These are phyloP conservation scores for Disparrhopalites patrizii DNA, from an alignment of 2,888 invertebrate species.

Conservation along the genomic window DNA sequence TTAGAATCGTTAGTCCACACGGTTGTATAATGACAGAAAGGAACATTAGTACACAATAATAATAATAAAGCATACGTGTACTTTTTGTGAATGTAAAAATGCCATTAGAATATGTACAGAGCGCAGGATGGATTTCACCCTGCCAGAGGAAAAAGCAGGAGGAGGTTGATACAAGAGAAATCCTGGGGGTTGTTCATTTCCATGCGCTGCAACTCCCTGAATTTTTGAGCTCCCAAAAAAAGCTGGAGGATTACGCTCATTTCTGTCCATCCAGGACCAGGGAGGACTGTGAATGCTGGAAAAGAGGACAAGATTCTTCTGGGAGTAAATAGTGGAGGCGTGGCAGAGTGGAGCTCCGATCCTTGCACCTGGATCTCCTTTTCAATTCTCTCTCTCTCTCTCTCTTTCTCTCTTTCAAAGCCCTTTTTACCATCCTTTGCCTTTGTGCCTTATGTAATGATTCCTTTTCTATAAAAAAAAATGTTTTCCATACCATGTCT, in stretches of 20 bases:
- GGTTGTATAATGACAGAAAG: too few species aligned
- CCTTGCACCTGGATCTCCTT: conserved; percentile 21
- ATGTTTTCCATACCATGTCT: too few species aligned
- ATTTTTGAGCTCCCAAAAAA: not conserved
- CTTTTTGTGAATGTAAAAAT: too few species aligned
- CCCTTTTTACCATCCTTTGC: not conserved
- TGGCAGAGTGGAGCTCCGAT: conserved; percentile 17
- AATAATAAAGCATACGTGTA: too few species aligned
- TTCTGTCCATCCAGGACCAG: not conserved
- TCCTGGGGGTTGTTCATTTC: conserved; percentile 1
- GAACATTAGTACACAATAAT: too few species aligned
- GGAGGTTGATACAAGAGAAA: not conserved
- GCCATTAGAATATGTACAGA: too few species aligned
- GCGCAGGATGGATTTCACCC: too few species aligned
- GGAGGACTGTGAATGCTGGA: conserved; percentile 8
- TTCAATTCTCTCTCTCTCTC: not conserved
- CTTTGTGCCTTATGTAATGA: not conserved
- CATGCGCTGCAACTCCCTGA: not conserved
- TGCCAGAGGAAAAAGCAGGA: too few species aligned
- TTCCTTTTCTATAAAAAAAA: too few species aligned
- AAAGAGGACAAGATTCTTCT: conserved; percentile 3
- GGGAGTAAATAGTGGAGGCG: conserved; percentile 28
- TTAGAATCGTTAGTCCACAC: too few species aligned
- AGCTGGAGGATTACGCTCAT: not conserved
- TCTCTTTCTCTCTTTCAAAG: too few species aligned